These are phyloP conservation scores for Rhinogobius similis DNA, from an alignment of 2,113 vertebrate species.

Conservation along the genomic window DNA sequence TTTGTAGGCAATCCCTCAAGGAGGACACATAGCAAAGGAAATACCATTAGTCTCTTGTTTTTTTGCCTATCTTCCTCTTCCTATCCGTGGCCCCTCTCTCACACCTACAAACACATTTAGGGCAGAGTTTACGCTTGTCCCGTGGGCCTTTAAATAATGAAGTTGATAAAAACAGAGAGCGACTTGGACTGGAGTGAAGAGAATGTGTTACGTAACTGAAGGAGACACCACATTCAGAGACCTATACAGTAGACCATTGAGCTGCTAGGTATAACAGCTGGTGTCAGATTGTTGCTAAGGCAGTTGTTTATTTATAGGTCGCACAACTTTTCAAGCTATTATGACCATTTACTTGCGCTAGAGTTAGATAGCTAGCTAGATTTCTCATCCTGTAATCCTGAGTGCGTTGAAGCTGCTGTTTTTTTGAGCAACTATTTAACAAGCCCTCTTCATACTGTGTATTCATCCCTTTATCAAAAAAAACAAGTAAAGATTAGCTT, in stretches of 20 bases:
- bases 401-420: too few species aligned
- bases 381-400: too few species aligned
- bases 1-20: constrained; percentile 12
- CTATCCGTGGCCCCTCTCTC: constrained; percentile 78
- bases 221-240: background rate
- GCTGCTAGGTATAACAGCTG: background rate
- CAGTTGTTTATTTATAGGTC: background rate
- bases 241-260: background rate
- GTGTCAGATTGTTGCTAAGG: background rate
- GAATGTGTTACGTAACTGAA: constrained; percentile 51
- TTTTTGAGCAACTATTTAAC: background rate
- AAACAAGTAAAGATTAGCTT: background rate
- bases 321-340: background rate
- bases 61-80: constrained; percentile 16
- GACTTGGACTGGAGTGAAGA: constrained; percentile 24
- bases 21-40: constrained; percentile 14
- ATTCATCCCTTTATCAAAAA: too few species aligned
- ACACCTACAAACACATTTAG: constrained; percentile 13
- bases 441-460: too few species aligned
- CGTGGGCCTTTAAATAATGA: constrained; percentile 35
- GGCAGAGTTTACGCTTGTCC: constrained; percentile 8
- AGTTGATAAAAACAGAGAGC: constrained; percentile 11
- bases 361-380: too few species aligned
- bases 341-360: background rate
- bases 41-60: constrained; percentile 14